A percentile compares a stretch with the other conserved stretches of the same genome.
Evolutionary conservation across 2,888 invertebrate species (phyloP).

Genomic region (Graphium colonna): DNA sequence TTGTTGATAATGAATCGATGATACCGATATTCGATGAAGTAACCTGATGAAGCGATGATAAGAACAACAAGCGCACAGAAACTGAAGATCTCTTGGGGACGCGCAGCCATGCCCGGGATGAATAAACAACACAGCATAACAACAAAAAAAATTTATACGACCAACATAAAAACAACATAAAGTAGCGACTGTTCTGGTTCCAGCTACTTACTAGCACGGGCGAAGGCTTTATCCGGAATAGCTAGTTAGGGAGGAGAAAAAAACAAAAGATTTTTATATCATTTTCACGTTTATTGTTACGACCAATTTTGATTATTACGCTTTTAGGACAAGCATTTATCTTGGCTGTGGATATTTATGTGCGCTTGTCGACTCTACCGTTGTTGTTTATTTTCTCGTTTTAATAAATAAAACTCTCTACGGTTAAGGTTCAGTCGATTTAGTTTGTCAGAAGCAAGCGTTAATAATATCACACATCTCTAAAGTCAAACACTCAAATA

Average conservation of each 20-base stretch:
- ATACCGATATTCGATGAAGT: slow-evolving; percentile 29
- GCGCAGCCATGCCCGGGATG: slow-evolving; percentile 74
- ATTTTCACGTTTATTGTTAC: slow-evolving; percentile 35
- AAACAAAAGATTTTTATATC: slow-evolving; percentile 52
- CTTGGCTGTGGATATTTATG: slow-evolving; percentile 53
- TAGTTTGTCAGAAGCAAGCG: slow-evolving; percentile 52
- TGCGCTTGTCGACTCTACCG: slow-evolving; percentile 73
- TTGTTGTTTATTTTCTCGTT: background rate
- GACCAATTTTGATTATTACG: slow-evolving; percentile 50
- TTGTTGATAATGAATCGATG: slow-evolving; percentile 19
- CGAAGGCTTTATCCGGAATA: slow-evolving; percentile 99
- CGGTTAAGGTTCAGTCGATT: slow-evolving; percentile 38
- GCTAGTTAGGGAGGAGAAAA: slow-evolving; percentile 84
- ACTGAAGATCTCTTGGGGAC: slow-evolving; percentile 61
- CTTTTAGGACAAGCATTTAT: slow-evolving; percentile 56
- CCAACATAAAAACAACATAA: slow-evolving; percentile 46
- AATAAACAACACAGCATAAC: slow-evolving; percentile 49
- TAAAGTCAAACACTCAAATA: slow-evolving; percentile 34
- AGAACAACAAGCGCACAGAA: slow-evolving; percentile 80
- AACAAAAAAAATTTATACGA: slow-evolving; percentile 35
- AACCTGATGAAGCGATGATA: slow-evolving; percentile 53
- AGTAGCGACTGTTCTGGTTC: slow-evolving; percentile 68
- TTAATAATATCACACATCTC: slow-evolving; percentile 51
- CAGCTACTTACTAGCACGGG: slow-evolving; percentile 97
- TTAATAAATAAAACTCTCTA: slow-evolving; percentile 26